phyloP scores from a whole-genome alignment of 2,797 vertebrate species.

The Hydrocynus forskahlii region DNA sequence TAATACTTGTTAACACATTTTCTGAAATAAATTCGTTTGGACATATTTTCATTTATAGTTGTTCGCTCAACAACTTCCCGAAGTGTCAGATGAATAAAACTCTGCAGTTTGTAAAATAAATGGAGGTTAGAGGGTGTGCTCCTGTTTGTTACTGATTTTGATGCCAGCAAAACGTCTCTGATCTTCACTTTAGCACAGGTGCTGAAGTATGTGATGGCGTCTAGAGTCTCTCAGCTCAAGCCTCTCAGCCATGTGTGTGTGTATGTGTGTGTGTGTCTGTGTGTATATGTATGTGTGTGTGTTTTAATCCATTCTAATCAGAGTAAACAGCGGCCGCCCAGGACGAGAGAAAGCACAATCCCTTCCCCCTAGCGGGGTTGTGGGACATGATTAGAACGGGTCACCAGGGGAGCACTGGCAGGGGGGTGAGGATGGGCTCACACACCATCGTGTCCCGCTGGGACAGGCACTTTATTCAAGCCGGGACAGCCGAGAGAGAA shows the following conservation, averaged over 20 bases:
- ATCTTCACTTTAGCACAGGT: background rate
- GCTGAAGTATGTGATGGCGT: background rate
- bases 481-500: background rate
- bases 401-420: background rate
- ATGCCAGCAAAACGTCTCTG: background rate
- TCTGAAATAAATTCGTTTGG: too few relatives aligned
- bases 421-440: background rate
- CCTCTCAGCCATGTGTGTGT: background rate
- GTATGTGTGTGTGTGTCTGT: conserved; percentile 17
- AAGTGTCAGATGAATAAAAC: too few relatives aligned
- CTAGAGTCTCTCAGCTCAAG: background rate
- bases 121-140: background rate
- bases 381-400: conserved; percentile 39
- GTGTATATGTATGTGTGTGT: conserved; percentile 4
- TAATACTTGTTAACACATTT: too few relatives aligned
- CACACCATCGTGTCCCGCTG: background rate
- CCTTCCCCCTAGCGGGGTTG: conserved; percentile 8
- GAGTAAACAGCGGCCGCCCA: background rate
- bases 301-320: conserved; percentile 38
- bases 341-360: background rate
- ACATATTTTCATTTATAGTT: too few relatives aligned
- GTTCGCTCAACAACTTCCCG: too few relatives aligned
- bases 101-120: too few relatives aligned
- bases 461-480: background rate
- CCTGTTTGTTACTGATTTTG: background rate